A percentile compares a stretch with the other conserved stretches of the same genome.
phyloP scores from a whole-genome alignment of 1,140 invertebrate genomes.

The Glossosoma conforme region DNA sequence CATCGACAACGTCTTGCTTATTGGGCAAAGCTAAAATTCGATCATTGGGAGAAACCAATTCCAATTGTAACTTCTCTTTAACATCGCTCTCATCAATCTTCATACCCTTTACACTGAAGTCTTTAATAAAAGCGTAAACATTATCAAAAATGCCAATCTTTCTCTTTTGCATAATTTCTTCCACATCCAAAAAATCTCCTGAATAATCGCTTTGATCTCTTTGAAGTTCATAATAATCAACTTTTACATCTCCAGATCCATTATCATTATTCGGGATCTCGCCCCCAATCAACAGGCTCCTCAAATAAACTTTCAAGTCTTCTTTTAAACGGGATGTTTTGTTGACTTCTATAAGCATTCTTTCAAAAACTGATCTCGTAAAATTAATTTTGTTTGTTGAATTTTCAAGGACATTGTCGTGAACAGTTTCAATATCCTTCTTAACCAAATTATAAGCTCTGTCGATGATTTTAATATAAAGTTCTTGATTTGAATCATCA shows the following conservation, averaged over 20 bases:
- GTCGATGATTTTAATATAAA: background rate
- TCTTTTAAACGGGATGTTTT: slow-evolving; percentile 5
- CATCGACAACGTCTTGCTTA: slow-evolving; percentile 13
- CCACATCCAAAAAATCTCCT: background rate
- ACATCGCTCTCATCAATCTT: background rate
- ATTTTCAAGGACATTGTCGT: background rate
- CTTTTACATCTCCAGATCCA: background rate
- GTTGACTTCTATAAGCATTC: slow-evolving; percentile 9
- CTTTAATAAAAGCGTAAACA: slow-evolving; percentile 1
- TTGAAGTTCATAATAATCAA: background rate
- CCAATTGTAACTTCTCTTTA: slow-evolving; percentile 4
- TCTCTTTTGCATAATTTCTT: slow-evolving; percentile 1
- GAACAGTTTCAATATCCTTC: slow-evolving; percentile 12
- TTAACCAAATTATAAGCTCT: slow-evolving; percentile 5
- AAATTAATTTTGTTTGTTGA: slow-evolving; percentile 6
- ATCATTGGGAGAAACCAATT: background rate
- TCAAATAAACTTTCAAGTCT: slow-evolving; percentile 22
- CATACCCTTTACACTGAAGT: background rate
- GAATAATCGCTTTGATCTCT: background rate
- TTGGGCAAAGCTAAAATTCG: slow-evolving; percentile 8
- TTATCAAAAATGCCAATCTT: background rate
- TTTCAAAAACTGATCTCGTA: slow-evolving; percentile 9
- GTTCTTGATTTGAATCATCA: slow-evolving; percentile 13
- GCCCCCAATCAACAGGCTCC: slow-evolving; percentile 1
- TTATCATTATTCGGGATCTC: background rate